Evolutionary conservation across 2,888 invertebrate genomes (phyloP).

Genomic region (Ectemnius continuus): DNA sequence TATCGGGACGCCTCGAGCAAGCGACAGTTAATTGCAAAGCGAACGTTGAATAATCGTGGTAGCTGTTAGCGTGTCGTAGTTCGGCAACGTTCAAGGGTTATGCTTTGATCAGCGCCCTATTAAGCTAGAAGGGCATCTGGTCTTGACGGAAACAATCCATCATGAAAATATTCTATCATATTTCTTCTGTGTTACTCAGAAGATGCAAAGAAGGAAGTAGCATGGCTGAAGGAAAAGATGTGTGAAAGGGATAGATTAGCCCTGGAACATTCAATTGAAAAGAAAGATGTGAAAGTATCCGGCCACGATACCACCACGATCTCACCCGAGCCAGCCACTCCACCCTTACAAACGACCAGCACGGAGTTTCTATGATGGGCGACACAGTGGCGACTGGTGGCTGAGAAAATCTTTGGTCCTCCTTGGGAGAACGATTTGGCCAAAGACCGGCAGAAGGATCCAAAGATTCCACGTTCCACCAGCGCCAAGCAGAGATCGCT

Average conservation of each 20-base stretch:
- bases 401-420: slow-evolving; percentile 62
- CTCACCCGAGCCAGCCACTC: slow-evolving; percentile 28
- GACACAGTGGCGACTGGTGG: slow-evolving; percentile 67
- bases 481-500: slow-evolving; percentile 45
- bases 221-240: neutral
- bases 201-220: neutral
- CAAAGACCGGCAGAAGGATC: slow-evolving; percentile 9
- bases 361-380: slow-evolving; percentile 54
- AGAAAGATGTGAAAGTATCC: slow-evolving; percentile 59
- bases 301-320: slow-evolving; percentile 28
- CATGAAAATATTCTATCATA: too few species aligned
- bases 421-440: slow-evolving; percentile 53
- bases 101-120: too few species aligned
- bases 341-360: slow-evolving; percentile 43
- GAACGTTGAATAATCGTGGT: slow-evolving; percentile 42
- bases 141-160: too few species aligned
- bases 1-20: neutral
- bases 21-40: slow-evolving; percentile 4
- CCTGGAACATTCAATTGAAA: slow-evolving; percentile 23
- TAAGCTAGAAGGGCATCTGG: too few species aligned
- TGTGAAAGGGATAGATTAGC: too few species aligned
- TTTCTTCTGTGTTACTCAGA: neutral
- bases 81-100: too few species aligned
- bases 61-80: neutral
- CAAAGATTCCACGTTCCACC: slow-evolving; percentile 52